Evolutionary conservation across 1,140 invertebrate species (phyloP), one percentile per base, ranked within the genome.

Genomic region (Batillaria attramentaria): DNA sequence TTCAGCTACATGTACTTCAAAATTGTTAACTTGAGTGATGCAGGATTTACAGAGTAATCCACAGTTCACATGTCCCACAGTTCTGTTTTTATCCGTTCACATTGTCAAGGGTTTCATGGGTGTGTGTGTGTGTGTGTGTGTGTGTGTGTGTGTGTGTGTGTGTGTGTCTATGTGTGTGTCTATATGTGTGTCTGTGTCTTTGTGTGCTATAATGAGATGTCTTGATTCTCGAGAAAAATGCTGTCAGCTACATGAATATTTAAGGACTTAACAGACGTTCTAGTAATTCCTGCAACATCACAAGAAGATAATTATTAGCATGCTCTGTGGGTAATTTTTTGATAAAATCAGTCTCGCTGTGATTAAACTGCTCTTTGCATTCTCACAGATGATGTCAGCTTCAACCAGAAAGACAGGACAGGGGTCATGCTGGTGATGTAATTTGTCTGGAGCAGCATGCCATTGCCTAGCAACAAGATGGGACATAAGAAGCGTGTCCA

Each of bases 401-500:
- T n/a, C n/a, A n/a, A n/a, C n/a, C n/a, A n/a, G n/a, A n/a, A n/a
- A n/a, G n/a, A n/a, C n/a, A n/a, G n/a, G n/a, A n/a, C n/a, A n/a
- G n/a, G n/a, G n/a, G n/a, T n/a, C n/a, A n/a, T n/a, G n/a, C n/a
- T n/a, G n/a, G n/a, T n/a, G n/a, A n/a, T n/a, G n/a, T n/a, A n/a
- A n/a, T n/a, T n/a, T n/a, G n/a, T n/a, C n/a, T n/a, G n/a, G n/a
- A n/a, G n/a, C n/a, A n/a, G 57, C 35, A 75, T 75, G 73, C 54
- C 54, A 33, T 20, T n/a, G 35, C 35, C 5, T 0, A 75, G 10
- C 13, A 39, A 42, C 54, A 60, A 24, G 28, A 75, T 75, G 73
- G 73, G 73, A 75, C 73, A 75, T 54, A 75, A 62, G 35, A 75
- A 42, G 57, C 54, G 57, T 65, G 41, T 66, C 10, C 72, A 79